phyloP scores from a whole-genome alignment of 2,113 vertebrate genomes.

The Thunnus thynnus region DNA sequence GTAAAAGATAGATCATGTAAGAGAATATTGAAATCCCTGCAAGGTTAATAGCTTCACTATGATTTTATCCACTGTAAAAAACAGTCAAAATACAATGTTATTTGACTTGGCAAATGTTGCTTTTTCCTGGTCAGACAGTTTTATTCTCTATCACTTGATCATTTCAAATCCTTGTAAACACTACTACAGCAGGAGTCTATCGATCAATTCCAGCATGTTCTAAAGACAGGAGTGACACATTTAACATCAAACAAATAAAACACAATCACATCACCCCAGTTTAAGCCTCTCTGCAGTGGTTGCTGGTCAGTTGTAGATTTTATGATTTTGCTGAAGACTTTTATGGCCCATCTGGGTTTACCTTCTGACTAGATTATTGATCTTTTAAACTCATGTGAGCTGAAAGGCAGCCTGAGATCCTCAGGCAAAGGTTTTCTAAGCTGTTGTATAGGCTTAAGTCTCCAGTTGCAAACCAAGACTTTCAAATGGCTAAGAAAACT shows the following conservation, averaged over 20 bases:
- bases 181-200: not conserved
- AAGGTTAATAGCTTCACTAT: not conserved
- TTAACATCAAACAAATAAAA: slow-evolving; percentile 17
- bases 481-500: slow-evolving; percentile 23
- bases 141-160: no score
- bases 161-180: no score
- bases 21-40: not conserved
- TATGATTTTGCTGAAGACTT: slow-evolving; percentile 14
- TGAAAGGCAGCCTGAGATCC: slow-evolving; percentile 11
- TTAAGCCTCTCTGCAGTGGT: not conserved
- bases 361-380: slow-evolving; percentile 22
- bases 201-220: not conserved
- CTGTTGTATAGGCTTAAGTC: slow-evolving; percentile 14
- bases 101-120: no score
- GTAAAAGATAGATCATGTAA: not conserved
- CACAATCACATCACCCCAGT: not conserved
- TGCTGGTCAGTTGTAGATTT: slow-evolving; percentile 13
- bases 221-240: not conserved
- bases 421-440: slow-evolving; percentile 14
- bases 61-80: not conserved
- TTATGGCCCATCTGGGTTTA: slow-evolving; percentile 16
- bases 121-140: no score
- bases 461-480: slow-evolving; percentile 3
- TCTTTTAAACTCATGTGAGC: slow-evolving; percentile 15
- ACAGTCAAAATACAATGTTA: not conserved